Base-by-base conservation (phyloP, 2,113 vertebrate genomes). In the Salvelinus namaycush region DNA sequence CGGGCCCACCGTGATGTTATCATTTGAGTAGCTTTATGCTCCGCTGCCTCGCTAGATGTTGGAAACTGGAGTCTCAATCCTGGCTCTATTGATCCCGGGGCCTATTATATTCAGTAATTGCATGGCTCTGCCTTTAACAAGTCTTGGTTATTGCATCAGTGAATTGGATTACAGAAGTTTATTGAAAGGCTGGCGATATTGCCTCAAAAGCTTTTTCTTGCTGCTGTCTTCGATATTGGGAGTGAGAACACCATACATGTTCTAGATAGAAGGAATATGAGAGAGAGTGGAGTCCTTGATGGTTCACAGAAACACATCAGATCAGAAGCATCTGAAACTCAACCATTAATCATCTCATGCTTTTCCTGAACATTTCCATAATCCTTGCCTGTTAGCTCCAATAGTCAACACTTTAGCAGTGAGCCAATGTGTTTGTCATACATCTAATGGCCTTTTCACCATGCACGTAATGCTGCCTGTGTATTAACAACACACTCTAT, bases 51-150 rank as follows among this genome's bases (percentile, higher is more conserved):
- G 81, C 84, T 82, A 82, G 80, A 90, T 89, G 87, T 90, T 91
- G 88, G 89, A 92, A 91, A 91, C 87, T 79, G 73, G 84, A 87
- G 87, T 82, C 79, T 86, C 81, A 80, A 71, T 88, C 75, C 86
- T 82, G 86, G 73, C 83, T 80, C 76, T 89, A 93, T 94, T 87
- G 92, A 93, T 93, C 89, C 86, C 48, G 81, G 78, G 78, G 69
- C 82, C 87, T 86, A 90, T 90, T 89, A 84, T 90, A 76, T 79
- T 82, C 85, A 84, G 90, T 92, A 93, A 93, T 92, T 92, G 90
- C 88, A 90, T 88, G 87, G 86, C 87, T 79, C 88, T 89, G 88
- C 91, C 88, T 92, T 91, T 92, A 91, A 94, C 91, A 93, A 90
- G 88, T 90, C 86, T 91, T 86, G 82, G 86, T 92, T 91, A 93